phyloP scores from a whole-genome alignment of 2,888 invertebrate genomes.

The Tipula unca region DNA sequence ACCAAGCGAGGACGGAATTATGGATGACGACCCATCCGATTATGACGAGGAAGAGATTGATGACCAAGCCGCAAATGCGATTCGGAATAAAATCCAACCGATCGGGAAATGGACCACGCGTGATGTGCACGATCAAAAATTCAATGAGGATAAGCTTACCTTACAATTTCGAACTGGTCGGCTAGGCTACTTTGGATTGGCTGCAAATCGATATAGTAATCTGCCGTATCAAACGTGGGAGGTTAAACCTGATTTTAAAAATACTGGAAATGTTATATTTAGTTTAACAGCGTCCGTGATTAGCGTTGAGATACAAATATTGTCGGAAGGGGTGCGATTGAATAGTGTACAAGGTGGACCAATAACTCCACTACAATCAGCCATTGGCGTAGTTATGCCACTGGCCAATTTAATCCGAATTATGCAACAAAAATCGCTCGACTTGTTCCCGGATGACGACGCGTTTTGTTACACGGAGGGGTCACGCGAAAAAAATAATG shows the following conservation, averaged over 20 bases:
- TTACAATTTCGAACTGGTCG: slow-evolving; percentile 68
- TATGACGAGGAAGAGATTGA: slow-evolving; percentile 19
- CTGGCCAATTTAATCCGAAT: slow-evolving; percentile 35
- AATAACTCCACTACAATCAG: slow-evolving; percentile 35
- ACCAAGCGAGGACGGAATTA: neutral
- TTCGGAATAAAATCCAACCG: slow-evolving; percentile 3
- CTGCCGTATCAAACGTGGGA: slow-evolving; percentile 85
- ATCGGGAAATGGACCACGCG: slow-evolving; percentile 57
- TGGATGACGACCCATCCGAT: slow-evolving; percentile 21
- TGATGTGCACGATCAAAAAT: slow-evolving; percentile 69
- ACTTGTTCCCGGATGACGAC: slow-evolving; percentile 75
- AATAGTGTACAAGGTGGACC: slow-evolving; percentile 40
- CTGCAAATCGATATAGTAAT: slow-evolving; percentile 64
- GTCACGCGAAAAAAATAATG: slow-evolving; percentile 60
- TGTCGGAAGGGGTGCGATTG: slow-evolving; percentile 39
- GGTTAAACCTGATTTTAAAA: slow-evolving; percentile 55
- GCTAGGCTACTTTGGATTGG: slow-evolving; percentile 64
- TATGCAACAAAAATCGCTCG: slow-evolving; percentile 58
- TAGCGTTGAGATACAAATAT: slow-evolving; percentile 48
- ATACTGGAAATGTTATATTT: slow-evolving; percentile 39
- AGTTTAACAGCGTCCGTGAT: slow-evolving; percentile 49
- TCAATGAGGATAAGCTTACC: slow-evolving; percentile 74
- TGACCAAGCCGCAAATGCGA: slow-evolving; percentile 14
- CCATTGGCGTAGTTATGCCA: slow-evolving; percentile 35
- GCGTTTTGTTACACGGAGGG: slow-evolving; percentile 62